Base-by-base conservation (phyloP, 2,797 vertebrate species). In the Capromys pilorides region DNA sequence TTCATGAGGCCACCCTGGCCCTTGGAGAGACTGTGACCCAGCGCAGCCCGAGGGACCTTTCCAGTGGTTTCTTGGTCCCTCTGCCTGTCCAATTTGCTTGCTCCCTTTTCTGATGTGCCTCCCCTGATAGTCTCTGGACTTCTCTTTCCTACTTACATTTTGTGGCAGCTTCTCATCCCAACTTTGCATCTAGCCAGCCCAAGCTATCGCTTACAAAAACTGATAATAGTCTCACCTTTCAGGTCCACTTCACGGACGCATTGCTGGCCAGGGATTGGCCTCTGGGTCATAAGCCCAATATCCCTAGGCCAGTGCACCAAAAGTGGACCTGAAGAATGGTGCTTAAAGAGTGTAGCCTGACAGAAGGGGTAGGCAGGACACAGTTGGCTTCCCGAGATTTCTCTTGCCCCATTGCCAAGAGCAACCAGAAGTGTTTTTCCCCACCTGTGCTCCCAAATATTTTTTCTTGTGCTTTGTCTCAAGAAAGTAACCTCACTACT, bases 1-100 rank as follows among this genome's bases (percentile, higher is more conserved):
- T 59, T 86, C 54, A 5, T 14, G 5, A 77, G 88, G 69, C 41
- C 3, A 36, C 36, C 1, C 0, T 1, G n/a, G 57, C 28, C 45
- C 6, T 45, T 24, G n/a, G 81, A 36, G 67, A 90, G 88, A 21
- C 22, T 36, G 9, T 1, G 24, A 28, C 62, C 24, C 9, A 22
- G 19, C 66, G 21, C 6, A 59, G 61, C 21, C 5, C 2, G 2
- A 8, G 22, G 13, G 49, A 31, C 4, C 24, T 45, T 57, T 49
- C 36, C 21, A 18, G 22, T 0, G 5, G 41, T 36, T 31, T 62
- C 22, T 0, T 0, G 11, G 51, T 24, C n/a, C 19, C 54, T 26
- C 75, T 18, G 13, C 31, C 45, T 22, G 5, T 39, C 64, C 41
- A 1, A 18, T 61, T 57, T 33, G 8, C 13, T 95, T 83, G 14